phyloP scores from a whole-genome alignment of 1,140 invertebrate genomes.

The Ganaspis sp. region DNA sequence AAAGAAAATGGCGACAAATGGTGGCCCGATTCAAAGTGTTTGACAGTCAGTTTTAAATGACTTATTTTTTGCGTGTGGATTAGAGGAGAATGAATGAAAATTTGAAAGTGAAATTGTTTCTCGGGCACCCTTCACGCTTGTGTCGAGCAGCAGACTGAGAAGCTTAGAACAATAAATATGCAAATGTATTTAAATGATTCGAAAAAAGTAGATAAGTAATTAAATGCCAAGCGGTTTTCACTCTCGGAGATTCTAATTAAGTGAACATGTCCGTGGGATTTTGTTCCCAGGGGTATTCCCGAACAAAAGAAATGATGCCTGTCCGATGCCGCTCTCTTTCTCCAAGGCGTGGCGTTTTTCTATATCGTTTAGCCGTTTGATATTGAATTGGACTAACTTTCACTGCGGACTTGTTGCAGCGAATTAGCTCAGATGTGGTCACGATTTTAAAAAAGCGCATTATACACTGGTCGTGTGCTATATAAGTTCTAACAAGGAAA shows the following conservation, averaged over 20 bases:
- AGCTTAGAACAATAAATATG: background rate
- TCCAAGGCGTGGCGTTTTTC: slow-evolving; percentile 25
- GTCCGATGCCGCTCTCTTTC: slow-evolving; percentile 24
- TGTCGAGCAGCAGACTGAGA: background rate
- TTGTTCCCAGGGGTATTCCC: slow-evolving; percentile 13
- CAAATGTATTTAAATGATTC: too few relatives aligned
- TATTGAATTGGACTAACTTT: slow-evolving; percentile 19
- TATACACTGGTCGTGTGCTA: background rate
- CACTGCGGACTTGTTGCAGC: background rate
- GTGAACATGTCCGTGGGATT: slow-evolving; percentile 4
- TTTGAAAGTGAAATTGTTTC: too few relatives aligned
- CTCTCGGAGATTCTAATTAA: slow-evolving; percentile 10
- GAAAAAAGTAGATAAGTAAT: background rate
- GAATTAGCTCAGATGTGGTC: slow-evolving; percentile 22
- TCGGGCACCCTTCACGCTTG: too few relatives aligned
- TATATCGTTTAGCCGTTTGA: slow-evolving; percentile 17
- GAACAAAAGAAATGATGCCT: slow-evolving; percentile 29
- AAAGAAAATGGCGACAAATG: too few relatives aligned
- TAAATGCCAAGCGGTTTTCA: slow-evolving; percentile 1
- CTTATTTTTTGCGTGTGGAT: too few relatives aligned
- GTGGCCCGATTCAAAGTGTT: too few relatives aligned
- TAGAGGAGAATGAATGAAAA: too few relatives aligned
- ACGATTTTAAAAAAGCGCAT: background rate
- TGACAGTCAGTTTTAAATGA: too few relatives aligned
- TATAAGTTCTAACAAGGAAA: background rate